Percentiles rank a stretch among this genome's conserved stretches.
phyloP scores from a whole-genome alignment of 2,888 invertebrate species.

The Lycaena phlaeas region DNA sequence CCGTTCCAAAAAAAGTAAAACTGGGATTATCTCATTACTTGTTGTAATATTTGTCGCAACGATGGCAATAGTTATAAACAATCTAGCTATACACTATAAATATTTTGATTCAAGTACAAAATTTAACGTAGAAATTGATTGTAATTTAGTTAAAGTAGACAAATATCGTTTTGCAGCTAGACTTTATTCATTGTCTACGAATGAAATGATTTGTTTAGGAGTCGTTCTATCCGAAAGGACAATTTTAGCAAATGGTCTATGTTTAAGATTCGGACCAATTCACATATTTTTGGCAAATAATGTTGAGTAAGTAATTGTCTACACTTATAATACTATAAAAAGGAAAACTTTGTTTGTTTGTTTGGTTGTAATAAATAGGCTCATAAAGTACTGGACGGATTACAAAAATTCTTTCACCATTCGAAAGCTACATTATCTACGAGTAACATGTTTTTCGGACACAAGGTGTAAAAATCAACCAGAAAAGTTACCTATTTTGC shows the following conservation, averaged over 20 bases:
- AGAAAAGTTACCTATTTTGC: too few species aligned
- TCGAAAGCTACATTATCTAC: too few species aligned
- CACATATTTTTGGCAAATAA: conserved; percentile 39
- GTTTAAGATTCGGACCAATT: conserved; percentile 43
- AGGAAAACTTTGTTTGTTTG: too few species aligned
- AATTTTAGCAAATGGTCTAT: conserved; percentile 43
- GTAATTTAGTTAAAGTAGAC: conserved; percentile 40
- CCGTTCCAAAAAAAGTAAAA: conserved; percentile 42
- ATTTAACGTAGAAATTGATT: conserved; percentile 29
- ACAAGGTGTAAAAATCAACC: too few species aligned
- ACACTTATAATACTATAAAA: too few species aligned
- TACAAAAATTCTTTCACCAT: too few species aligned
- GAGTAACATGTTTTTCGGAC: too few species aligned
- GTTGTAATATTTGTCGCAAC: conserved; percentile 37
- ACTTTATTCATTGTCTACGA: conserved; percentile 40
- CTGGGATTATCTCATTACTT: conserved; percentile 37
- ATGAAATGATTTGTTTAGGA: conserved; percentile 48
- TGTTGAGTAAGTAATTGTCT: conserved; percentile 32
- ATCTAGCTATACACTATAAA: conserved; percentile 41
- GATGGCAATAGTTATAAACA: conserved; percentile 36
- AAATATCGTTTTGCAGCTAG: conserved; percentile 42
- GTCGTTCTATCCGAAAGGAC: conserved; percentile 41
- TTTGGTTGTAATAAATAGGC: too few species aligned
- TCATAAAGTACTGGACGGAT: too few species aligned
- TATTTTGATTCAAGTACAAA: conserved; percentile 20